These are phyloP conservation scores for Trichogramma dendrolimi DNA, from an alignment of 2,888 invertebrate species.

Conservation along the genomic window DNA sequence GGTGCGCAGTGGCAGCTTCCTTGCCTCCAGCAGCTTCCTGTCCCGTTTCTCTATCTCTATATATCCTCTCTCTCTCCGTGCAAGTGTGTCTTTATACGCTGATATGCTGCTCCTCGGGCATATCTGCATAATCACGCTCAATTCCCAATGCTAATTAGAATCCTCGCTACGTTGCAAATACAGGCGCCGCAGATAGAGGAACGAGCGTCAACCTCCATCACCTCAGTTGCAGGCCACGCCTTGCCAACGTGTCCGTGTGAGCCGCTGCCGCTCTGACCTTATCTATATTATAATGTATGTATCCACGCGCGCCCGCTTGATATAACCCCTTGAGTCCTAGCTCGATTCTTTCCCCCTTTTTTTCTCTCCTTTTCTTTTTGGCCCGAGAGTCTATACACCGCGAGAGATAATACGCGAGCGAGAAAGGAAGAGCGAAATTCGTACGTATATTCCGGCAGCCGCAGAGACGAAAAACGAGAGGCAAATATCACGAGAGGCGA, in stretches of 20 bases:
- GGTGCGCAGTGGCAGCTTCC: not conserved
- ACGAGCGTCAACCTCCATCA: conserved; percentile 41
- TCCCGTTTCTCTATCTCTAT: conserved; percentile 14
- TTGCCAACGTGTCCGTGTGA: conserved; percentile 25
- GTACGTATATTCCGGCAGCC: too few species aligned
- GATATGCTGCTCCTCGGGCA: conserved; percentile 41
- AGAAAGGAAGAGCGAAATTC: too few species aligned
- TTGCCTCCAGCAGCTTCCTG: conserved; percentile 17
- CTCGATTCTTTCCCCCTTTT: too few species aligned
- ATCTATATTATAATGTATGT: too few species aligned
- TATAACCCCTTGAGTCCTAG: too few species aligned
- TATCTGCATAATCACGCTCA: conserved; percentile 48
- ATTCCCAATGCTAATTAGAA: conserved; percentile 51
- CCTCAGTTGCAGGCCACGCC: conserved; percentile 32
- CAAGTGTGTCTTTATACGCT: conserved; percentile 24
- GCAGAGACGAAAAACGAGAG: too few species aligned
- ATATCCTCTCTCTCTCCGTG: conserved; percentile 18
- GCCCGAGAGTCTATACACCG: too few species aligned
- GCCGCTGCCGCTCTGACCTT: not conserved
- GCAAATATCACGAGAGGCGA: too few species aligned
- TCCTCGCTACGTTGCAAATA: conserved; percentile 43
- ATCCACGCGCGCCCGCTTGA: too few species aligned
- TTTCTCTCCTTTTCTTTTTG: too few species aligned
- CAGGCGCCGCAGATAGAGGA: conserved; percentile 4
- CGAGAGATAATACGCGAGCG: too few species aligned